Evolutionary conservation across 2,797 vertebrate genomes (phyloP).

Genomic region (Sitta carolinensis): DNA sequence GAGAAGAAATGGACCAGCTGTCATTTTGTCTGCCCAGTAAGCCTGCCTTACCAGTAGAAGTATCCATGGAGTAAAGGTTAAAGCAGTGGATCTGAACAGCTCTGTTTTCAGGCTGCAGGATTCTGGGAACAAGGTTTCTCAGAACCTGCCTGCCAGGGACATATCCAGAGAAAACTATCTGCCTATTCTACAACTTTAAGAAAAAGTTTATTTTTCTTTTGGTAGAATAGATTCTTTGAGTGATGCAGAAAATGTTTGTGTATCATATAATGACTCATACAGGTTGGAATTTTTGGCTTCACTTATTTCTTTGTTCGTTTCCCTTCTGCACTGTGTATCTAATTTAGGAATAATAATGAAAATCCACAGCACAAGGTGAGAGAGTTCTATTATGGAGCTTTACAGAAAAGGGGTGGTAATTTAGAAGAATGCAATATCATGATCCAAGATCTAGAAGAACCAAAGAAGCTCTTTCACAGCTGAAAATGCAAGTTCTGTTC

Average conservation of each 20-base stretch:
- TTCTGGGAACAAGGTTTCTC: conserved; percentile 53
- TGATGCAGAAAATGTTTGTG: not conserved
- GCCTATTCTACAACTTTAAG: not conserved
- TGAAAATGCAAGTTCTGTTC: not conserved
- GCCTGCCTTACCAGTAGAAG: conserved; percentile 18
- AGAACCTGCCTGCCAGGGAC: conserved; percentile 14
- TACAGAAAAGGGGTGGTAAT: not conserved
- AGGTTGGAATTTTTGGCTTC: not conserved
- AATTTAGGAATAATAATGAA: conserved; percentile 21
- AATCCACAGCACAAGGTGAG: conserved; percentile 19
- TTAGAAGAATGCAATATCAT: not conserved
- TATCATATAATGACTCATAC: not conserved
- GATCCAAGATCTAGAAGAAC: not conserved
- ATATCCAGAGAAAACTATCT: conserved; percentile 9
- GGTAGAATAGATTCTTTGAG: not conserved
- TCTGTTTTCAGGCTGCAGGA: conserved; percentile 61
- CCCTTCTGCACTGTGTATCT: not conserved
- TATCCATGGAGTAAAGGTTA: not conserved
- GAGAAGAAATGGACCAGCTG: conserved; percentile 68
- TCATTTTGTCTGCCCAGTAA: conserved; percentile 61
- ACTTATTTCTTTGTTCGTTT: not conserved
- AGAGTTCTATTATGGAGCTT: not conserved
- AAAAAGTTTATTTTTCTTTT: not conserved
- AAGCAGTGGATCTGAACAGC: conserved; percentile 61
- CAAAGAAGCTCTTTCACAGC: not conserved